Conservation (phyloP, 2,888 invertebrate species). For the Dysmachus trigonus region DNA sequence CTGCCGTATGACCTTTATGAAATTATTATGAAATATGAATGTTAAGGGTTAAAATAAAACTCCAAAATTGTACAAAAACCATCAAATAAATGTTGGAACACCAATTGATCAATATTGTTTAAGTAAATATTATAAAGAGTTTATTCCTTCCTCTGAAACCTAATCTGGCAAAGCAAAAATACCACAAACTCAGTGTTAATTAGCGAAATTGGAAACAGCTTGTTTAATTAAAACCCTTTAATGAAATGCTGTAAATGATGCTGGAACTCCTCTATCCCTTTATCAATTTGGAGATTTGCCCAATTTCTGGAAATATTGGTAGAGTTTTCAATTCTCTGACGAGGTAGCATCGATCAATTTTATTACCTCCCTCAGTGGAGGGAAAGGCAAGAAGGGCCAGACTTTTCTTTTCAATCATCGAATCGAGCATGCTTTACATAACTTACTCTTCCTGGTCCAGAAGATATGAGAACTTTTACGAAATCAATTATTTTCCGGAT, state of each 20-base stretch:
- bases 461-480: background rate
- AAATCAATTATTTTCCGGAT: background rate
- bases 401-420: background rate
- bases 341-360: background rate
- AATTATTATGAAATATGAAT: too few species aligned
- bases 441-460: background rate
- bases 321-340: background rate
- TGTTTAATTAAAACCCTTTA: background rate
- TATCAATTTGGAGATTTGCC: background rate
- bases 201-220: background rate
- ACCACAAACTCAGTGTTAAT: background rate
- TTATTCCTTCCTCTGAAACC: background rate
- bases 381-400: background rate
- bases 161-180: background rate
- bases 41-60: too few species aligned
- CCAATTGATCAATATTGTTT: too few species aligned
- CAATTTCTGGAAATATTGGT: background rate
- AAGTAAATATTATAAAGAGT: background rate
- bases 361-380: background rate
- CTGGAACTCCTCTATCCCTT: background rate
- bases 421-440: background rate
- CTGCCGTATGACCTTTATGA: too few species aligned
- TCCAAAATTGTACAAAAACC: too few species aligned
- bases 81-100: too few species aligned
- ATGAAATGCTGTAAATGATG: background rate